These are phyloP conservation scores for Oreortyx pictus DNA, from an alignment of 2,797 vertebrate species.

Conservation along the genomic window DNA sequence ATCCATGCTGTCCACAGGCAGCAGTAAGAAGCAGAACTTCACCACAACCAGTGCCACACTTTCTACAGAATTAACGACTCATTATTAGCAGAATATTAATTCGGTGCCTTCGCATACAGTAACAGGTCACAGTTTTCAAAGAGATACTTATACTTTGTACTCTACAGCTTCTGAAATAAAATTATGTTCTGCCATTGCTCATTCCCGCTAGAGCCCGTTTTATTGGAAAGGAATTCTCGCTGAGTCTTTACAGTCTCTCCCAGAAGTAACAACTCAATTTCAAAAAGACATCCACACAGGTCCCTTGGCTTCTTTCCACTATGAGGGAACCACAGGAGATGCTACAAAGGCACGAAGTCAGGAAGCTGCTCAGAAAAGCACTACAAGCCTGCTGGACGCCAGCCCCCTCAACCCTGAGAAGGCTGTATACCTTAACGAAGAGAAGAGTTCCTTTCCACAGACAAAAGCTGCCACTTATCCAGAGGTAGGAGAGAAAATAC, in stretches of 20 bases:
- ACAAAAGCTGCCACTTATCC: background rate
- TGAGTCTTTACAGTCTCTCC: background rate
- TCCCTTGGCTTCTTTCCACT: background rate
- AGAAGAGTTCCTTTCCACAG: background rate
- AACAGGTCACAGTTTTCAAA: background rate
- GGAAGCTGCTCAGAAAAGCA: background rate
- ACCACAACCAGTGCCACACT: background rate
- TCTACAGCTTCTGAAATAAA: background rate
- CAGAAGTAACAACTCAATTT: background rate
- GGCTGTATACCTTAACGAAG: background rate
- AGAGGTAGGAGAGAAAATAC: background rate
- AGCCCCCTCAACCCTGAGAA: background rate
- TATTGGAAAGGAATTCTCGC: background rate
- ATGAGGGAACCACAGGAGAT: background rate
- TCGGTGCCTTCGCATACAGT: background rate
- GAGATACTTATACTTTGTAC: background rate
- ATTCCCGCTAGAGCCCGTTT: background rate
- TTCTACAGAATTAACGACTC: background rate
- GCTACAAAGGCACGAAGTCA: background rate
- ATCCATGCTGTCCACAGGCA: background rate
- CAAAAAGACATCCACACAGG: background rate
- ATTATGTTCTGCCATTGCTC: background rate
- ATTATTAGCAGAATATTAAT: background rate
- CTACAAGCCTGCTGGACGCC: background rate
- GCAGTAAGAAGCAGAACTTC: background rate